Conservation (phyloP, 2,797 vertebrate species). For the Scyliorhinus canicula region DNA sequence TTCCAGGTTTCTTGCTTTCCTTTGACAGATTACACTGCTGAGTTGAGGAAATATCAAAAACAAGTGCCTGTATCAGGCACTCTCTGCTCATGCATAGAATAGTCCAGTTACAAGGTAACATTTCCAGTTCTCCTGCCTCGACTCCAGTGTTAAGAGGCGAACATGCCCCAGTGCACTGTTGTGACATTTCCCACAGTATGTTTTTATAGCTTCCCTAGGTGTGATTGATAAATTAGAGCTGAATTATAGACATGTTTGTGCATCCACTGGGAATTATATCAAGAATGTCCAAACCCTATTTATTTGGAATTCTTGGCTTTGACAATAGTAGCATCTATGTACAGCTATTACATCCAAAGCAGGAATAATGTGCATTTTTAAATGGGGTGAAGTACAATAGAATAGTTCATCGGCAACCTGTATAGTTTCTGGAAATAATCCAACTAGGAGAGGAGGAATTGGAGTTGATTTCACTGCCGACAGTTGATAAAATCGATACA, state of each 20-base stretch:
- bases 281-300: neutral
- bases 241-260: conserved; percentile 21
- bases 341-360: conserved; percentile 94
- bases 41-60: neutral
- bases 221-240: conserved; percentile 5
- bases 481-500: neutral
- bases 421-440: neutral
- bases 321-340: conserved; percentile 79
- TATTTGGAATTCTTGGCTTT: neutral
- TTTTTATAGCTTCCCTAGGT: neutral
- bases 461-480: neutral
- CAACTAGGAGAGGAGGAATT: neutral
- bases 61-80: neutral
- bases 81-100: neutral
- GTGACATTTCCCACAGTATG: neutral
- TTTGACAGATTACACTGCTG: neutral
- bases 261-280: neutral
- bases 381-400: conserved; percentile 48
- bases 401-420: neutral
- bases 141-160: neutral
- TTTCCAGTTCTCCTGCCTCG: neutral
- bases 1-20: neutral
- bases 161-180: neutral
- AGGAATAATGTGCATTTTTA: conserved; percentile 83
- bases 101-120: neutral